Percentiles rank a stretch among this genome's conserved stretches.
Evolutionary conservation across 2,113 vertebrate genomes (phyloP).

Genomic region (Bujurquina vittata): DNA sequence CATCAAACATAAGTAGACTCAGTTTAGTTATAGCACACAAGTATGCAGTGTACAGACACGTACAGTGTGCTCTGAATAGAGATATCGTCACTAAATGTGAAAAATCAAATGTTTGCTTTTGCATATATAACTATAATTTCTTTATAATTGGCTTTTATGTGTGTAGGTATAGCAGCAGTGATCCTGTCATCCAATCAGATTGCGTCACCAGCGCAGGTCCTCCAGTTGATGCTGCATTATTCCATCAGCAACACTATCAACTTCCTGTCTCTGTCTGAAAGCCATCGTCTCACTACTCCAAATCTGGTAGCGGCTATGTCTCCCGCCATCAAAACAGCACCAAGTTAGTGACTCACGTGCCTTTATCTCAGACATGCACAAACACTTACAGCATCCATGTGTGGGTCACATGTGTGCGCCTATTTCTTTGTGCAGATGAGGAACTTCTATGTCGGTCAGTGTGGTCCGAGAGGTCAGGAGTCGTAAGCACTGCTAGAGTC

Average conservation of each 20-base stretch:
- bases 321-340: background rate
- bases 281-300: constrained; percentile 82
- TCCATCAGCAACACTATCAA: constrained; percentile 80
- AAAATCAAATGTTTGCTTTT: background rate
- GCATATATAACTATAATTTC: accelerated
- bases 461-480: constrained; percentile 85
- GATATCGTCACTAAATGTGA: accelerated
- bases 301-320: constrained; percentile 83
- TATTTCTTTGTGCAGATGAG: constrained; percentile 52
- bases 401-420: background rate
- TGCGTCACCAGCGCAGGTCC: constrained; percentile 78
- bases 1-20: background rate
- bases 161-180: constrained; percentile 83
- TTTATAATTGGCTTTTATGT: background rate
- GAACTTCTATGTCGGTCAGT: constrained; percentile 86
- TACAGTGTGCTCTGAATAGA: accelerated
- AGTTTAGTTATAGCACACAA: background rate
- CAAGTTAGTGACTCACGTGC: constrained; percentile 21
- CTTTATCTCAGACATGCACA: accelerated
- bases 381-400: background rate
- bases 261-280: constrained; percentile 75
- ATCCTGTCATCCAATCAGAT: constrained; percentile 79
- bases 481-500: constrained; percentile 5
- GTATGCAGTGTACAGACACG: background rate
- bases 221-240: constrained; percentile 83